These are phyloP conservation scores for Tonatia bakeri DNA, from an alignment of 2,113 vertebrate genomes.

Conservation along the genomic window DNA sequence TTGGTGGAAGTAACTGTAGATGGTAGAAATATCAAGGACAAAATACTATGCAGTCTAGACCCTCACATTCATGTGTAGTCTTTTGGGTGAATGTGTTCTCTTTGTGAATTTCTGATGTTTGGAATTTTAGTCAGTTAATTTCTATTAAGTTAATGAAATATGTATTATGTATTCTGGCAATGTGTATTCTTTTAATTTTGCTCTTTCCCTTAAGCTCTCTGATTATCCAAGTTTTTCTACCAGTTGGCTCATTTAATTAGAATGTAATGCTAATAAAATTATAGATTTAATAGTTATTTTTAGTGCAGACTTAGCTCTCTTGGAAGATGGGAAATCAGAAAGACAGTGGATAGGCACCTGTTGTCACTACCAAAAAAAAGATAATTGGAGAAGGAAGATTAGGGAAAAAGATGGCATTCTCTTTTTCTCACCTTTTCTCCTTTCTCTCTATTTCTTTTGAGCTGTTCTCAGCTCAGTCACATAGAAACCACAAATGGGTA, in stretches of 20 bases:
- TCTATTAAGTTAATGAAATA: background rate
- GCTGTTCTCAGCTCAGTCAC: background rate
- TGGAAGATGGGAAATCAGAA: background rate
- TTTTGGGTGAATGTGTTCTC: background rate
- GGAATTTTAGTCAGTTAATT: background rate
- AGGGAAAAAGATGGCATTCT: background rate
- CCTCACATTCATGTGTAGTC: background rate
- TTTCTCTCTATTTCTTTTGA: background rate
- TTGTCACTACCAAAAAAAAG: conserved; percentile 1
- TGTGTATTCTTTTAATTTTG: background rate
- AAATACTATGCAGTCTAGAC: background rate
- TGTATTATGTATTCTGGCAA: background rate
- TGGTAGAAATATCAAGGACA: background rate
- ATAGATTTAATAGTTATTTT: conserved; percentile 12
- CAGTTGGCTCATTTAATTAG: conserved; percentile 5
- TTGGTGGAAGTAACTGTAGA: background rate
- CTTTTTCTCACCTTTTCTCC: background rate
- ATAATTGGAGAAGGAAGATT: background rate
- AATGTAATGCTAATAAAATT: conserved; percentile 25
- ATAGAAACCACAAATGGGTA: background rate
- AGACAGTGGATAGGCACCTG: background rate
- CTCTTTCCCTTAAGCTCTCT: conserved; percentile 10
- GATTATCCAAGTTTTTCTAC: background rate
- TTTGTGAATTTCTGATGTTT: background rate
- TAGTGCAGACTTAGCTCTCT: conserved; percentile 2